These are phyloP conservation scores for Syndactyla subalaris DNA, from an alignment of 2,797 vertebrate genomes.

Conservation along the genomic window DNA sequence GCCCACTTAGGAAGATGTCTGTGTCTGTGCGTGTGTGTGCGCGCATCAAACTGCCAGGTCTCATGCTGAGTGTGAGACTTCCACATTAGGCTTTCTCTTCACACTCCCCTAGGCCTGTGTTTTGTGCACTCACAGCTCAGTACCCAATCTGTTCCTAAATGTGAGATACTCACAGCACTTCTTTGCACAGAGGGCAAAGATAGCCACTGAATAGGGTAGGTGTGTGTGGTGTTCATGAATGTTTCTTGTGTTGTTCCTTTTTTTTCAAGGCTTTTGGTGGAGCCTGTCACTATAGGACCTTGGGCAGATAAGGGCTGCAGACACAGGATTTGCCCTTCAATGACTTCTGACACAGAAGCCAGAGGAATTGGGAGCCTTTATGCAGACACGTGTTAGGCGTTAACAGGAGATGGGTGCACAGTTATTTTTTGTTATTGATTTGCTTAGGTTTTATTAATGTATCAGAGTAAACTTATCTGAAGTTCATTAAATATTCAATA, in stretches of 20 bases:
- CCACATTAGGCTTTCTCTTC: neutral
- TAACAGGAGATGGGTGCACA: neutral
- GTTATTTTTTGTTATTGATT: slow-evolving; percentile 39
- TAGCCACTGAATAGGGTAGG: neutral
- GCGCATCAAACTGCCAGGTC: neutral
- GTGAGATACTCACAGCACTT: fast-evolving
- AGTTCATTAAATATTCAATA: slow-evolving; percentile 31
- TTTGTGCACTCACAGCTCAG: neutral
- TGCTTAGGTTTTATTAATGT: slow-evolving; percentile 30
- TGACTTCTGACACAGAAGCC: neutral
- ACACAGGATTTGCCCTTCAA: neutral
- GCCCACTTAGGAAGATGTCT: neutral
- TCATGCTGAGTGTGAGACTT: neutral
- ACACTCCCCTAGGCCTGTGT: neutral
- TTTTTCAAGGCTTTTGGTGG: neutral
- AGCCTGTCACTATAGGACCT: neutral
- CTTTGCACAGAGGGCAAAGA: neutral
- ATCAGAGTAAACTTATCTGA: slow-evolving; percentile 1
- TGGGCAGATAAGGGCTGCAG: neutral
- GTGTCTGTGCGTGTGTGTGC: neutral
- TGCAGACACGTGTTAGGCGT: neutral
- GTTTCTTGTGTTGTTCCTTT: neutral
- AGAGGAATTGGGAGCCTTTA: neutral
- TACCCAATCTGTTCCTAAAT: neutral
- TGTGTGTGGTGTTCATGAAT: neutral